phyloP scores from a whole-genome alignment of 2,888 invertebrate genomes.

The Drosophila merina region DNA sequence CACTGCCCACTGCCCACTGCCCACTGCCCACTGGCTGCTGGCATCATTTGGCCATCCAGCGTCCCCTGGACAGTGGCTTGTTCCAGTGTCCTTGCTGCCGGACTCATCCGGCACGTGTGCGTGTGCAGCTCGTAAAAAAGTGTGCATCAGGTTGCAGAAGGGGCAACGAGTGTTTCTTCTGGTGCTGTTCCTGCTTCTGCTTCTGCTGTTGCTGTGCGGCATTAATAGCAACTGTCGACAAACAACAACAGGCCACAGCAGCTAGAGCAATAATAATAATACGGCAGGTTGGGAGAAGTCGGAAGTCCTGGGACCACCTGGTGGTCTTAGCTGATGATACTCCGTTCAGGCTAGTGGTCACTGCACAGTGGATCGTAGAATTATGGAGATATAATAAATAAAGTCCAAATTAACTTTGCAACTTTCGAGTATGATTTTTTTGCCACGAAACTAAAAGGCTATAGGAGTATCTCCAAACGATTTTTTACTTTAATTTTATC shows the following conservation, averaged over 20 bases:
- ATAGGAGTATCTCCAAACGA: no score
- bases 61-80: constrained; percentile 28
- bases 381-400: no score
- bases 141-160: constrained; percentile 73
- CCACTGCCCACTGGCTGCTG: constrained; percentile 42
- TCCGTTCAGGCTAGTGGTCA: constrained; percentile 14
- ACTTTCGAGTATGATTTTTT: no score
- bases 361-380: constrained; percentile 46
- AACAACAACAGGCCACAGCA: constrained; percentile 53
- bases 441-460: no score
- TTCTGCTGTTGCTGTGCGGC: constrained; percentile 49
- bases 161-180: constrained; percentile 1
- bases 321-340: constrained; percentile 44
- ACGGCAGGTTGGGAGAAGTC: constrained; percentile 4
- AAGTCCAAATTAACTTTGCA: no score
- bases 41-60: constrained; percentile 16
- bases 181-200: constrained; percentile 2
- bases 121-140: constrained; percentile 72
- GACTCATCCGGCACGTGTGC: constrained; percentile 66
- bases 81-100: neutral
- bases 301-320: constrained; percentile 56
- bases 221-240: constrained; percentile 78
- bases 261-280: constrained; percentile 35
- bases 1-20: constrained; percentile 41
- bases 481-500: no score